Base-by-base conservation (phyloP, 2,888 invertebrate genomes). In the Hartigia nigra region DNA sequence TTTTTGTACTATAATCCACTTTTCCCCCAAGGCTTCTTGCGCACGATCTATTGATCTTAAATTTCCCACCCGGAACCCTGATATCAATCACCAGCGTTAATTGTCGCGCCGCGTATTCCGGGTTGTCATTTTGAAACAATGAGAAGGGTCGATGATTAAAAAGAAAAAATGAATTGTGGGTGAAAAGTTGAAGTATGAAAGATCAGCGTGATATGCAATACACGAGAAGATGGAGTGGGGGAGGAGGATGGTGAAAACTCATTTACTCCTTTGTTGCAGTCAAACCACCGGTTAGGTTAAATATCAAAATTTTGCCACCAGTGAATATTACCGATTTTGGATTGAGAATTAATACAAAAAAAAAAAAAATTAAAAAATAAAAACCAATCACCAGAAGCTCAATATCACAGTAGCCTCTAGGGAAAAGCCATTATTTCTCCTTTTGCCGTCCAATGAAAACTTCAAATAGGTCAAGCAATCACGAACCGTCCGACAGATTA, bases 261-360 rank as follows among this genome's bases (percentile, higher is more conserved):
- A 80, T 84, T 85, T 81, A 69, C 39, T 76, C 77, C 79, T 81
- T 82, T 80, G 78, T 85, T 85, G 77, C 74, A 23, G 23, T 2
- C 1, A 9, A 55, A 23, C 23, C 55, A 55, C 5, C 55, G 23
- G 9, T 23, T 55, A 0, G 23, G 1, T 55, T 55, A n/a, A n/a
- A n/a, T n/a, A n/a, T n/a, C n/a, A 1, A 23, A 23, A 9, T 23
- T 5, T 23, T 14, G 23, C 23, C 55, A 55, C 4, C 39, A 4
- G 5, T 39, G 23, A 55, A 23, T 23, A 55, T 5, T 55, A 23
- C 1, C 23, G 5, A 55, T 23, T 55, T 55, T 55, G 9, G n/a
- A n/a, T n/a, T n/a, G n/a, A n/a, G n/a, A n/a, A n/a, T n/a, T n/a
- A n/a, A n/a, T 39, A 39, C 0, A 14, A 12, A 39, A 39, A 14